Evolutionary conservation across 2,888 invertebrate genomes (phyloP).

Genomic region (Limnephilus marmoratus): DNA sequence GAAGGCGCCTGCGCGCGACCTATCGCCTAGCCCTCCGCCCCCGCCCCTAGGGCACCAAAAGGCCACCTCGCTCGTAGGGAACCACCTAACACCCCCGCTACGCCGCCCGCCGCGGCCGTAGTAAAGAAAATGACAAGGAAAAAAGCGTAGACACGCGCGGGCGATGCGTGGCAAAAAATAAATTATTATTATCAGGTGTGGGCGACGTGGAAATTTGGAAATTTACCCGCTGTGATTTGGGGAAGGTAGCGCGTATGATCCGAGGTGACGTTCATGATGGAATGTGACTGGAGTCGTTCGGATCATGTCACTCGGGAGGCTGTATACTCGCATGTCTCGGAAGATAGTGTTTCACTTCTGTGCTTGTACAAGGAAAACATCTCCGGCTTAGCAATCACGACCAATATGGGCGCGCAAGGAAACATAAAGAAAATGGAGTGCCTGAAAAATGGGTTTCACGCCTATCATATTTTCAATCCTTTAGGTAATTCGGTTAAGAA

Average conservation of each 20-base stretch:
- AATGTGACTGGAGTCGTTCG: conserved; percentile 26
- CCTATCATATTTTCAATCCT: conserved; percentile 29
- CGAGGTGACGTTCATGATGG: conserved; percentile 42
- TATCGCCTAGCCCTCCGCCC: not conserved
- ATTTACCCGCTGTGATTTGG: conserved; percentile 11
- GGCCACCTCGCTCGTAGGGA: conserved; percentile 32
- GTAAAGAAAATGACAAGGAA: not conserved
- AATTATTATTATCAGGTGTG: conserved; percentile 21
- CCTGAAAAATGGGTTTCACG: conserved; percentile 20
- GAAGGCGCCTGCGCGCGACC: conserved; percentile 42
- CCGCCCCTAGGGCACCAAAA: conserved; percentile 1
- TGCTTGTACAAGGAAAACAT: conserved; percentile 30
- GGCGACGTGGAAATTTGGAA: not conserved
- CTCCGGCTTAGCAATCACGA: conserved; percentile 33
- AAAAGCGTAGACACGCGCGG: conserved; percentile 16
- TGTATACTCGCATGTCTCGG: not conserved
- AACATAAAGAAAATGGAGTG: conserved; percentile 28
- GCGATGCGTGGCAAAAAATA: conserved; percentile 22
- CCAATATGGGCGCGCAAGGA: conserved; percentile 11
- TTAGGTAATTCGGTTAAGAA: not conserved
- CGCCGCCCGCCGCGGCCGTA: not conserved
- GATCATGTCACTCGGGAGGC: conserved; percentile 15
- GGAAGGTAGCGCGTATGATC: conserved; percentile 26
- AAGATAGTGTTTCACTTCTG: not conserved
- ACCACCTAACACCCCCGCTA: not conserved